Evolutionary conservation across 1,140 invertebrate genomes (phyloP).

Genomic region (Prorops nasuta): DNA sequence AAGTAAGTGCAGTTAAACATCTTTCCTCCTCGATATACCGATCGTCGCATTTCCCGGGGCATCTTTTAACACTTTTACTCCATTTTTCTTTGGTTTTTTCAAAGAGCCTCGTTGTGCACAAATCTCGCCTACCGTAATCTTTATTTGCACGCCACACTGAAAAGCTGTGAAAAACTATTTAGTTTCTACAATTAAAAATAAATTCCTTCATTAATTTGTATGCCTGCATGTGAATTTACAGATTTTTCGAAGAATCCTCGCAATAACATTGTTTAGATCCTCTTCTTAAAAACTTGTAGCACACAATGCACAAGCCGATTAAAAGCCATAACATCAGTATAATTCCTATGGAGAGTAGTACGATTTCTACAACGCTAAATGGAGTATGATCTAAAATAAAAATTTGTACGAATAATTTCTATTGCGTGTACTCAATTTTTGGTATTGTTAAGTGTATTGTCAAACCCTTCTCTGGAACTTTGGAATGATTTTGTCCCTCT

Average conservation of each 20-base stretch:
- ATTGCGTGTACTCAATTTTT: neutral
- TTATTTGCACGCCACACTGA: constrained; percentile 23
- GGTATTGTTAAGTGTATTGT: neutral
- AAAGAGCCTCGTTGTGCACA: constrained; percentile 17
- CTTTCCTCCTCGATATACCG: constrained; percentile 25
- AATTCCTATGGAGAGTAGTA: constrained; percentile 12
- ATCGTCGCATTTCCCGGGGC: constrained; percentile 19
- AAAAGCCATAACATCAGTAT: constrained; percentile 34
- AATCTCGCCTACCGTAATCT: constrained; percentile 36
- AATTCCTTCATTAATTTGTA: constrained; percentile 1
- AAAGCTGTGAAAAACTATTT: constrained; percentile 4
- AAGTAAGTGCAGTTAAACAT: constrained; percentile 29
- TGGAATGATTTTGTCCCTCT: neutral
- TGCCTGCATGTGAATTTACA: constrained; percentile 15
- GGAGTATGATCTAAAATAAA: neutral
- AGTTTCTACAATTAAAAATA: constrained; percentile 4
- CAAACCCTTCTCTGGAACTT: neutral
- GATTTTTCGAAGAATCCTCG: constrained; percentile 18
- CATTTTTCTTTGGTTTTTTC: constrained; percentile 26
- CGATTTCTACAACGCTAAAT: neutral
- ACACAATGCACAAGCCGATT: constrained; percentile 32
- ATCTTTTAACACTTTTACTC: constrained; percentile 24
- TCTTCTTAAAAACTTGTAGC: constrained; percentile 30
- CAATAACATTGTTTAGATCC: constrained; percentile 25
- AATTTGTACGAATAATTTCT: neutral